A percentile compares a stretch with the other conserved stretches of the same genome.
Conservation (phyloP, 1,140 invertebrate species). For the Orchesella cincta region DNA sequence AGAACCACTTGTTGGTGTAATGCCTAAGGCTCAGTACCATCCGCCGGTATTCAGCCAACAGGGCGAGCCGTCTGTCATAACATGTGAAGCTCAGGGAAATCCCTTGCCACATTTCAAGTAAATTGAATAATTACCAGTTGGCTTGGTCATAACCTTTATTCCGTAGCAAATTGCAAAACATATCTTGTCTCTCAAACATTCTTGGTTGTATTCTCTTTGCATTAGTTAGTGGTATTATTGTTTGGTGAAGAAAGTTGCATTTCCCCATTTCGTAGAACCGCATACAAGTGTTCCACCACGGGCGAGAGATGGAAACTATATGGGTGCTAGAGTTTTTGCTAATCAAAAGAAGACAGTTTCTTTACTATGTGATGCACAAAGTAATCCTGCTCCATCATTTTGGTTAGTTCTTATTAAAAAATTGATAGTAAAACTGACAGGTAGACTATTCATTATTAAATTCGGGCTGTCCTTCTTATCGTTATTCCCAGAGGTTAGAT, state of each 20-base stretch:
- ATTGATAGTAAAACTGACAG: no score
- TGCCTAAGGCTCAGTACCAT: conserved; percentile 45
- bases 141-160: no score
- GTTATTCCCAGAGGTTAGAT: not conserved
- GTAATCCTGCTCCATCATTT: conserved; percentile 43
- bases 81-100: conserved; percentile 69
- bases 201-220: no score
- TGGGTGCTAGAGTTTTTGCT: conserved; percentile 35
- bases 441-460: not conserved
- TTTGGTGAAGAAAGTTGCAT: no score
- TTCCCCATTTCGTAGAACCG: conserved; percentile 59
- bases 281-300: conserved; percentile 59
- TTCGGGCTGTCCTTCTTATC: not conserved
- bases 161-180: no score
- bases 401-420: no score
- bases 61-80: conserved; percentile 58
- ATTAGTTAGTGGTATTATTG: no score
- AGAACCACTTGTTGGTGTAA: conserved; percentile 45
- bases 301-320: conserved; percentile 56
- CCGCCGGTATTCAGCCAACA: conserved; percentile 40
- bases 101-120: conserved; percentile 68
- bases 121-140: no score
- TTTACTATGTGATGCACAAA: conserved; percentile 50
- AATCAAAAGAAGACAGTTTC: conserved; percentile 29
- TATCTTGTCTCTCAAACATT: no score